Percentiles rank a stretch among this genome's conserved stretches.
Conservation (phyloP, 2,797 vertebrate genomes). For the Epinephelus awoara region DNA sequence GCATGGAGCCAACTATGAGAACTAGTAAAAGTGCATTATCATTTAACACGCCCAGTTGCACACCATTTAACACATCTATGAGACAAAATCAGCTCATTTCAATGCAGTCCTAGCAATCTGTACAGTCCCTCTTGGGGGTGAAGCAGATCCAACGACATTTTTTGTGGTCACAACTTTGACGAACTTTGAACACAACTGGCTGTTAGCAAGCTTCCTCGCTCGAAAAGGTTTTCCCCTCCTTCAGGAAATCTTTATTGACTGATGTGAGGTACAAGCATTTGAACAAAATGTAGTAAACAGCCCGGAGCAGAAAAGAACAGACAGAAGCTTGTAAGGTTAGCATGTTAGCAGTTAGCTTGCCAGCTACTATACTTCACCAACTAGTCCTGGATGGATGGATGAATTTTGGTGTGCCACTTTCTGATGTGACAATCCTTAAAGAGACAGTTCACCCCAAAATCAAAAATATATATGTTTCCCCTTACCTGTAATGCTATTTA, state of each 20-base stretch:
- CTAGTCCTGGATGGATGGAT: not conserved
- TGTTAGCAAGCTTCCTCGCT: too few relatives aligned
- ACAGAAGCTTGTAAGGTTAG: not conserved
- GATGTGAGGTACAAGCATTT: not conserved
- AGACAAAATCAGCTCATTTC: not conserved
- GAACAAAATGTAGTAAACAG: not conserved
- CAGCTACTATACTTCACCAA: not conserved
- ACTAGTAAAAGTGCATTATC: constrained; percentile 2
- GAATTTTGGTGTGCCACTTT: not conserved
- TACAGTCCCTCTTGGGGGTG: not conserved
- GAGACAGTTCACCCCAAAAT: too few relatives aligned
- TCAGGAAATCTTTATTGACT: not conserved
- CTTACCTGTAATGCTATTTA: too few relatives aligned
- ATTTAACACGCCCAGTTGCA: not conserved
- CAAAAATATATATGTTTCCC: too few relatives aligned
- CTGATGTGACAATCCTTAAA: not conserved
- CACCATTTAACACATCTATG: too few relatives aligned
- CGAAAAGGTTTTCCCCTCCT: not conserved
- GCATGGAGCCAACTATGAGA: not conserved
- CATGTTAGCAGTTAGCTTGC: not conserved
- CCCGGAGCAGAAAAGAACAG: not conserved
- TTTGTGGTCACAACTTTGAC: not conserved
- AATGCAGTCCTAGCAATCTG: not conserved
- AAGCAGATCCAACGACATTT: too few relatives aligned
- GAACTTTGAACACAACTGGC: not conserved